Conservation (phyloP, 2,888 invertebrate genomes). For the Keiferia lycopersicella region DNA sequence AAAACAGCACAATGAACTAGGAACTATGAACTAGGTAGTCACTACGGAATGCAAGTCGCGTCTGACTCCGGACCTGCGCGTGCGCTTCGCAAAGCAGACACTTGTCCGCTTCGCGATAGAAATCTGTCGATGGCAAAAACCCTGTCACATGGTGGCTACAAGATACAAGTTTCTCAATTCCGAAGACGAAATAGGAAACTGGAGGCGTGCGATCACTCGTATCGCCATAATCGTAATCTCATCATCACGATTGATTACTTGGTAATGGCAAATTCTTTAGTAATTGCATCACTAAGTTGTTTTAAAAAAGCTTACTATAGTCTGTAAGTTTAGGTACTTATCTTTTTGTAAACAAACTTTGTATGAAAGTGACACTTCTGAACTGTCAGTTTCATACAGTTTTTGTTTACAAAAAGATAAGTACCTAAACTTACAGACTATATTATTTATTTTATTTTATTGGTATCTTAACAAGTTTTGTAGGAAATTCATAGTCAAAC, state of each 20-base stretch:
- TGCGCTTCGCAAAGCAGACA: conserved; percentile 19
- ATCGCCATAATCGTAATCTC: conserved; percentile 28
- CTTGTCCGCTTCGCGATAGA: conserved; percentile 49
- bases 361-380: no score
- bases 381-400: no score
- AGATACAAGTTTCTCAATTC: conserved; percentile 73
- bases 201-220: conserved; percentile 44
- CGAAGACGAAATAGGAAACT: conserved; percentile 62
- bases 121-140: conserved; percentile 64
- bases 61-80: conserved; percentile 5
- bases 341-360: no score
- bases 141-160: conserved; percentile 39
- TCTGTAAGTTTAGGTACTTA: no score
- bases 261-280: background rate
- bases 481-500: no score
- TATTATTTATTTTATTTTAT: no score
- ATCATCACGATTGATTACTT: conserved; percentile 10
- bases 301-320: no score
- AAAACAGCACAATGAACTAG: background rate
- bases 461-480: no score
- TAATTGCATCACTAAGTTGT: no score
- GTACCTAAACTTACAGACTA: no score
- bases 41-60: background rate
- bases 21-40: background rate
- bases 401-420: no score